Percentiles rank a stretch among this genome's conserved stretches.
Evolutionary conservation across 2,888 invertebrate species (phyloP).

Genomic region (Priapulus caudatus): DNA sequence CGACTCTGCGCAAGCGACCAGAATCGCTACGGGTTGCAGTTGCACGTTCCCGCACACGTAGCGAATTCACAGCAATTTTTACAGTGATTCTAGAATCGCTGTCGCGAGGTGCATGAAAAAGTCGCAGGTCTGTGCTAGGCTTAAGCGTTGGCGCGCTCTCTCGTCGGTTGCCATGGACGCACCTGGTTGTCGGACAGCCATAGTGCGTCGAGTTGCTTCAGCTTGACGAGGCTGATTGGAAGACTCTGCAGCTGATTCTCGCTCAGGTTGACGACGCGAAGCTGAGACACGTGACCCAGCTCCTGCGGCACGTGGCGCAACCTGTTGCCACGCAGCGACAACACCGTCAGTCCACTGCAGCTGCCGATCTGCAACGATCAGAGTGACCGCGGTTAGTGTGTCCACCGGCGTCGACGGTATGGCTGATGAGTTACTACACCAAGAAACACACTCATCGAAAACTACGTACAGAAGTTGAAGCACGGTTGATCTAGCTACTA

Average conservation of each 20-base stretch:
- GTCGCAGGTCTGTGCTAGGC: too few relatives aligned
- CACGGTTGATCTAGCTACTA: too few relatives aligned
- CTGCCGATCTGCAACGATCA: constrained; percentile 61
- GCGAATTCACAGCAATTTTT: too few relatives aligned
- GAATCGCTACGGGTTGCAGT: too few relatives aligned
- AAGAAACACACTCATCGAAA: too few relatives aligned
- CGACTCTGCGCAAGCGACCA: background rate
- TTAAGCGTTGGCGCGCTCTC: background rate
- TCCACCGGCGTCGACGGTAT: too few relatives aligned
- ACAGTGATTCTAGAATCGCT: background rate
- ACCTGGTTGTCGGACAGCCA: constrained; percentile 78
- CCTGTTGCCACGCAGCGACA: constrained; percentile 72
- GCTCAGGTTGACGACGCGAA: constrained; percentile 75
- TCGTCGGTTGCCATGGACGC: too few relatives aligned
- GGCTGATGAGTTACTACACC: too few relatives aligned
- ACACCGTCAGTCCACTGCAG: constrained; percentile 64
- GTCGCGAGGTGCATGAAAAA: background rate
- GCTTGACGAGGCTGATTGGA: constrained; percentile 75
- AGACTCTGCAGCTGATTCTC: constrained; percentile 68
- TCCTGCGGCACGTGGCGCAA: constrained; percentile 71
- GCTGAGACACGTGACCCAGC: constrained; percentile 67
- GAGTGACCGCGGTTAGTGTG: too few relatives aligned
- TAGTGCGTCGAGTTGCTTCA: constrained; percentile 53
- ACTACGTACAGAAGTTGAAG: too few relatives aligned
- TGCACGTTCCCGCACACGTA: too few relatives aligned